Evolutionary conservation across 2,113 vertebrate species (phyloP), one percentile per base, ranked within the genome.

Genomic region (Hippocampus comes): DNA sequence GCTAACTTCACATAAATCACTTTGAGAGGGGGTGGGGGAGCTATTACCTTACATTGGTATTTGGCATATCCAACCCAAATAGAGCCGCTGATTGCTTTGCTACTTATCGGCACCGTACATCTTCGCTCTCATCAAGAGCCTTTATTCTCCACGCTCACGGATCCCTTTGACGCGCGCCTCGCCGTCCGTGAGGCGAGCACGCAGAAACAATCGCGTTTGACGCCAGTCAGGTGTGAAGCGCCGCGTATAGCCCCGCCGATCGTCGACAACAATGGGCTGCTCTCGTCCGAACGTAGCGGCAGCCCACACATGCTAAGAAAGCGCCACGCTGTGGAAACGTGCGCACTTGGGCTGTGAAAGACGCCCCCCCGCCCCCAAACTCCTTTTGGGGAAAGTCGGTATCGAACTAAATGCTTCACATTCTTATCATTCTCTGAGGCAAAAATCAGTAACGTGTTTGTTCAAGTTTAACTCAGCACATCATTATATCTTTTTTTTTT

Each of bases 231-330:
- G 59, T 75, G 59, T 79, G 71, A 81, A 25, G 65, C 60, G 51
- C 56, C 60, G 21, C 42, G 74, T 53, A 51, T 1, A 60, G 72
- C 71, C 80, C 46, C 2, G 51, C 70, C 67, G 77, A 76, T 74
- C 63, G 1, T 34, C 51, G 51, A 21, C 59, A 74, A 74, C 78
- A 76, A 74, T 64, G 55, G 76, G 6, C 7, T 0, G 41, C 76
- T 53, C 67, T 68, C 48, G 73, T 73, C 77, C 55, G 79, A 80
- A 85, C 56, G 70, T 63, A 80, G 42, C 76, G 66, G 64, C 65
- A 66, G 63, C 70, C 53, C 68, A 53, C 55, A 41, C 70, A 68
- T 77, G 77, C 70, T 76, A 73, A 82, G 83, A 63, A 80, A 72
- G 67, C 70, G 1, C 25, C 7, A 46, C 27, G 67, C 56, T 56